These are phyloP conservation scores for Leucosticte australis DNA, from an alignment of 2,113 vertebrate genomes.

Conservation along the genomic window DNA sequence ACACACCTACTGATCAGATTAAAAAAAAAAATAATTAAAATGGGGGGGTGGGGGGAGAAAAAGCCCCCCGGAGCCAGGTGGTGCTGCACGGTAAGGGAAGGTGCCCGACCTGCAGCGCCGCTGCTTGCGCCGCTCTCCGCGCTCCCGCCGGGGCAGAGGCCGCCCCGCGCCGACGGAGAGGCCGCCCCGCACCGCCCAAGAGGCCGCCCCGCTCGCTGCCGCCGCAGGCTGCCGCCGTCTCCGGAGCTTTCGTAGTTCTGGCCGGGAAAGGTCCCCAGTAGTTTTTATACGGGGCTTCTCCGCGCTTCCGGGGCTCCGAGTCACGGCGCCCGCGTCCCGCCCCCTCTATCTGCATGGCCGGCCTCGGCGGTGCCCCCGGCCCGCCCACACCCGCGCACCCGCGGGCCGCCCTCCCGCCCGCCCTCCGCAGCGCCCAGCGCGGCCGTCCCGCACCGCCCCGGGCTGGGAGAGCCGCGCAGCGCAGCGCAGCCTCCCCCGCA, in stretches of 20 bases:
- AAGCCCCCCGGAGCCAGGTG: neutral
- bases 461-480: neutral
- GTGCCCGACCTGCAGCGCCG: neutral
- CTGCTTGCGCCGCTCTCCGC: neutral
- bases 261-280: constrained; percentile 75
- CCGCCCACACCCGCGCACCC: neutral
- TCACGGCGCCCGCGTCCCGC: constrained; percentile 78
- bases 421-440: neutral
- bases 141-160: neutral
- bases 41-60: fast-evolving
- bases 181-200: neutral
- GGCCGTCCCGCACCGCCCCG: neutral
- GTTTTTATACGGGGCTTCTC: constrained; percentile 81
- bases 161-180: neutral
- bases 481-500: neutral
- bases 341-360: constrained; percentile 52
- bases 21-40: neutral
- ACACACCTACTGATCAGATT: neutral
- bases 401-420: too few relatives aligned
- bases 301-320: constrained; percentile 80
- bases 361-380: constrained; percentile 20
- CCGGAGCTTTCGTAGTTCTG: constrained; percentile 74
- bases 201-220: neutral
- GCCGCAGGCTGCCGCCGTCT: constrained; percentile 11
- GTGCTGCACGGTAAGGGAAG: neutral